Base-by-base conservation (phyloP, 2,888 invertebrate genomes). In the Lasioglossum leucozonium region DNA sequence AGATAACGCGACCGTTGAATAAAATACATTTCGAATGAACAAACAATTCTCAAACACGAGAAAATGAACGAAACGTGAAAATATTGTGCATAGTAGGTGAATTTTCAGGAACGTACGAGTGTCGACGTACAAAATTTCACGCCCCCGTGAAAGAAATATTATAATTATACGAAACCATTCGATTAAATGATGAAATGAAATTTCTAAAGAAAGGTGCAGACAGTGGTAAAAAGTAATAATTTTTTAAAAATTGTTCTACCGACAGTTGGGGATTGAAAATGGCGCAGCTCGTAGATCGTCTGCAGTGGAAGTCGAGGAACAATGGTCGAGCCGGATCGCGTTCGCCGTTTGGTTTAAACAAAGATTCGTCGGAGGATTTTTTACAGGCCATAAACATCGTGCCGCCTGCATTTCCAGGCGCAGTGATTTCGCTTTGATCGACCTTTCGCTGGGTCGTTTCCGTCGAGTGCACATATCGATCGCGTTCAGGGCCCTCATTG, bases 391-490 rank as follows among this genome's bases (percentile, higher is more conserved):
- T 86, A 85, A 87, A 87, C 79, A 76, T 78, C 76, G 76, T n/a
- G 55, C 34, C 30, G 78, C 47, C 55, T 69, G 85, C 85, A 81
- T 77, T 85, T 72, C 65, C 62, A 72, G 80, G 71, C 79, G 77
- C 85, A 87, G 91, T 93, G 93, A 94, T 94, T 93, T 92, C 82
- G 87, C 88, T 92, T 92, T 91, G 94, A 94, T 94, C 93, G 92
- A 92, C 91, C 91, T 93, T 89, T 82, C 88, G 89, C 87, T 89
- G 89, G 90, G 91, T 91, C 93, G 93, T 93, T 92, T 92, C 89
- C 87, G 93, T 93, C 92, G 93, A 94, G 93, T 94, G 94, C 93
- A 90, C 92, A 93, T 95, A 94, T 95, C 94, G 94, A 94, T 94
- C 94, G 93, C 85, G 83, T 73, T 76, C 79, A 74, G 82, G 86